Evolutionary conservation across 2,113 vertebrate genomes (phyloP).

Genomic region (Choloepus hoffmanni): DNA sequence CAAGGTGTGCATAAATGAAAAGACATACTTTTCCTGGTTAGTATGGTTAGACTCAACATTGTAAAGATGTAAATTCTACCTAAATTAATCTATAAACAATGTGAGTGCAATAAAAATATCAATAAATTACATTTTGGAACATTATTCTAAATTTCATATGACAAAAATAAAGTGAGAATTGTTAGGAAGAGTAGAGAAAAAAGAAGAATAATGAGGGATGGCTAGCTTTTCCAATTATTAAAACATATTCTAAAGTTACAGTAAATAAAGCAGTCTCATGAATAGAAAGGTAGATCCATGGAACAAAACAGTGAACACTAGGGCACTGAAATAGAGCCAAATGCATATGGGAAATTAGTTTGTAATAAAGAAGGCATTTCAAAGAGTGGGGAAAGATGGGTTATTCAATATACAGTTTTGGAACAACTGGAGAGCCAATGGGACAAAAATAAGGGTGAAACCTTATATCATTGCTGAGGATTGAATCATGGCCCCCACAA

Average conservation of each 20-base stretch:
- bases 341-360: background rate
- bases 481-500: no score
- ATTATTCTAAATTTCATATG: conserved; percentile 32
- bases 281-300: background rate
- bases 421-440: background rate
- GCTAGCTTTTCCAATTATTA: background rate
- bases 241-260: background rate
- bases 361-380: background rate
- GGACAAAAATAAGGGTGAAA: background rate
- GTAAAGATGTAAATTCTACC: conserved; percentile 21
- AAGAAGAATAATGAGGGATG: background rate
- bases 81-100: conserved; percentile 38
- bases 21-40: background rate
- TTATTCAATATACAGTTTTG: background rate
- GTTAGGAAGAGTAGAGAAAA: background rate
- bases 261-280: background rate
- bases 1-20: conserved; percentile 29
- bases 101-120: background rate
- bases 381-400: background rate
- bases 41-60: background rate
- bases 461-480: background rate
- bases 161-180: conserved; percentile 30
- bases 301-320: background rate
- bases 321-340: background rate
- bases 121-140: background rate